Percentiles rank a stretch among this genome's conserved stretches.
Evolutionary conservation across 2,888 invertebrate species (phyloP).

Genomic region (Apotomis betuletana): DNA sequence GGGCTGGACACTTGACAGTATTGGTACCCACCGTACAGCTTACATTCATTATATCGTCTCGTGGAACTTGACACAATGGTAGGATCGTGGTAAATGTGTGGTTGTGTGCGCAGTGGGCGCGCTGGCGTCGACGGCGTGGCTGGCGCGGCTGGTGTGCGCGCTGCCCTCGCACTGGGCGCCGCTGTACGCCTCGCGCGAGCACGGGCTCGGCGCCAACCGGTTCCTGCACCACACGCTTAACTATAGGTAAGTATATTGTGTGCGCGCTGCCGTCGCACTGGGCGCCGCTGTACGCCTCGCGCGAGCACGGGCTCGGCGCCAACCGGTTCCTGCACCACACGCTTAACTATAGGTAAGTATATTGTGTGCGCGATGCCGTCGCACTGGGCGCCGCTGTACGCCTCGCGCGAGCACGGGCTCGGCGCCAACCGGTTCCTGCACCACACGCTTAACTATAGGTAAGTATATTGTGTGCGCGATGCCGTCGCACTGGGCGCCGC

Average conservation of each 20-base stretch:
- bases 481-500: slow-evolving; percentile 92
- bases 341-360: slow-evolving; percentile 85
- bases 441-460: slow-evolving; percentile 91
- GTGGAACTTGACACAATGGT: not conserved
- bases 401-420: slow-evolving; percentile 92
- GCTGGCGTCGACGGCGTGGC: slow-evolving; percentile 83
- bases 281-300: slow-evolving; percentile 92
- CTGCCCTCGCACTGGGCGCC: slow-evolving; percentile 93
- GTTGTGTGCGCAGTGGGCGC: slow-evolving; percentile 63
- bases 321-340: slow-evolving; percentile 96
- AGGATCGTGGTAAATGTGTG: not conserved
- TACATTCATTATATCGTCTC: not conserved
- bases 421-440: slow-evolving; percentile 94
- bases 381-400: slow-evolving; percentile 94
- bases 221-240: slow-evolving; percentile 94
- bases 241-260: slow-evolving; percentile 76
- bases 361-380: slow-evolving; percentile 84
- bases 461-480: slow-evolving; percentile 69
- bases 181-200: slow-evolving; percentile 92
- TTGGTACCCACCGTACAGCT: no score
- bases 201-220: slow-evolving; percentile 94
- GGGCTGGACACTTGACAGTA: no score
- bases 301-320: slow-evolving; percentile 93
- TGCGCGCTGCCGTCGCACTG: slow-evolving; percentile 90
- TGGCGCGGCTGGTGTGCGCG: slow-evolving; percentile 86